These are phyloP conservation scores for Eurystomus glaucurus DNA, from an alignment of 2,797 vertebrate species.

Conservation along the genomic window DNA sequence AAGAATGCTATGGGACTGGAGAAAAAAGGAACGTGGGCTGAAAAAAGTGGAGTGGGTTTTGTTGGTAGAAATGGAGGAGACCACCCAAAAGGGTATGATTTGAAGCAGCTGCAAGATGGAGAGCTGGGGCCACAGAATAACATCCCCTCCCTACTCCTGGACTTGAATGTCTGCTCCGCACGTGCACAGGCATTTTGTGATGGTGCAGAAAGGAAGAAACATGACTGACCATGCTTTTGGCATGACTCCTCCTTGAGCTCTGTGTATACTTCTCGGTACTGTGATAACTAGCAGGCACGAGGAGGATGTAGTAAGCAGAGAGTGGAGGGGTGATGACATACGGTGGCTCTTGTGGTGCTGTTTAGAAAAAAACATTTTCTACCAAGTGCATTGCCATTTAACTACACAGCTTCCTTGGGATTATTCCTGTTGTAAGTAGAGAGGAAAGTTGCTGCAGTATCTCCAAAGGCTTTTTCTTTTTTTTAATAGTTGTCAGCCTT, in stretches of 20 bases:
- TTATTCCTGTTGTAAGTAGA: neutral
- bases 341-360: neutral
- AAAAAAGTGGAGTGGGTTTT: neutral
- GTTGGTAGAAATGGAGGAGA: neutral
- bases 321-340: accelerated
- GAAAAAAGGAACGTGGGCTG: neutral
- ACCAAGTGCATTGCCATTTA: accelerated
- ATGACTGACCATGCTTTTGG: accelerated
- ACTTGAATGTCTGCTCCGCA: accelerated
- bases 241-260: accelerated
- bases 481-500: neutral
- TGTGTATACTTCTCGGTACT: accelerated
- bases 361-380: neutral
- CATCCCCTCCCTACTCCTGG: accelerated
- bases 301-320: neutral
- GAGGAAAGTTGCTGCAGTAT: neutral
- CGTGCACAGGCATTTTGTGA: neutral
- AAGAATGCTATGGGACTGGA: neutral
- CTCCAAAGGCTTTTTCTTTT: accelerated
- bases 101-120: neutral
- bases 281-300: accelerated
- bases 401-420: neutral
- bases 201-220: neutral
- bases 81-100: neutral
- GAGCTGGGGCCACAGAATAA: neutral